Conservation (phyloP, 2,797 vertebrate genomes). For the Lacerta agilis region DNA sequence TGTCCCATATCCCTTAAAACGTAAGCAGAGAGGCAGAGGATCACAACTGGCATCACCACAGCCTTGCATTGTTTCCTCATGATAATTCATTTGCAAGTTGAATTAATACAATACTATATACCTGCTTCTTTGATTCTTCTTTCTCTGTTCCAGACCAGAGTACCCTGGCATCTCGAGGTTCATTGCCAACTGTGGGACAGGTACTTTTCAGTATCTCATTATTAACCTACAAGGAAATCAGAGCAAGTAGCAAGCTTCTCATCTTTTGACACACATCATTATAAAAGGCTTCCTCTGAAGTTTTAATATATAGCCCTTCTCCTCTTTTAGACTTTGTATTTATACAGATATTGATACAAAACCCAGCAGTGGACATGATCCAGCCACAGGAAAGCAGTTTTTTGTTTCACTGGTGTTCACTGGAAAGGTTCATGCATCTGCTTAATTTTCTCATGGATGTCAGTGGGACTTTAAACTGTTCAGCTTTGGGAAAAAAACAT, state of each 20-base stretch:
- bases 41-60: neutral
- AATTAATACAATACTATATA: slow-evolving; percentile 42
- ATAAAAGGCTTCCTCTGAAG: neutral
- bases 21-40: neutral
- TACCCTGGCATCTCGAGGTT: slow-evolving; percentile 47
- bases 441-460: neutral
- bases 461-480: neutral
- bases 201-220: slow-evolving; percentile 32
- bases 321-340: neutral
- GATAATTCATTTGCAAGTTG: neutral
- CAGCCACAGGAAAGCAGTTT: neutral
- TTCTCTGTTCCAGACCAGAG: slow-evolving; percentile 82
- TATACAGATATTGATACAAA: neutral
- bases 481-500: too few species aligned
- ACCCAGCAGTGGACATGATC: neutral
- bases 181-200: slow-evolving; percentile 31
- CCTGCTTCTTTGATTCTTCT: slow-evolving; percentile 87
- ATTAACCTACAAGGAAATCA: slow-evolving; percentile 71
- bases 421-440: neutral
- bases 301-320: neutral
- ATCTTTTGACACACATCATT: neutral
- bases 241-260: neutral
- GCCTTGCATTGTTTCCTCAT: neutral
- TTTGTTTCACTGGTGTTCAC: neutral
- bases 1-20: neutral